Evolutionary conservation across 2,888 invertebrate genomes (phyloP), one percentile per base, ranked within the genome.

Genomic region (Taphrorychus bicolor): DNA sequence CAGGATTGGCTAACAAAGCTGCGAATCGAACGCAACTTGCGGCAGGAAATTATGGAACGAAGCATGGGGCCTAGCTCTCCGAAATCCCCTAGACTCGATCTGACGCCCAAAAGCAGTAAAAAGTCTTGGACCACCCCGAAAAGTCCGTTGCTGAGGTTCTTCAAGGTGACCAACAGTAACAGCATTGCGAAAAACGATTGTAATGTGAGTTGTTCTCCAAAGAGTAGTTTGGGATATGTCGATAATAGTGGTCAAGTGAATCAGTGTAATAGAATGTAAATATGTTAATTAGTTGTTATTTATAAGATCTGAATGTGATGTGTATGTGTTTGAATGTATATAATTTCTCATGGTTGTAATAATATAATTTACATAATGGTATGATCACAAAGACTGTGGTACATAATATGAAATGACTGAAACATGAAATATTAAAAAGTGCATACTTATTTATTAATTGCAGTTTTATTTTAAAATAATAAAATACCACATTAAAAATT

Each of bases 1-100:
- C 84, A 88, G 0, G 89, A 93, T 79, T 93, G 93, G 93, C 78
- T 93, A 52, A 92, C 89, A 0, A 87, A 86, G 76, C 83, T 89
- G 62, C 81, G 88, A 9, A 85, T 87, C 70, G 87, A 88, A 72
- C 85, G 85, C 71, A 78, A 75, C 62, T 72, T 79, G 1, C 75
- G 77, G 1, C 78, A 75, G 51, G 70, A 78, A 61, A 75, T 78
- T 56, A 52, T 72, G 0, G 78, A 81, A 21, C 75, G 51, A 18
- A 64, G 56, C 2, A 23, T 49, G 42, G 66, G 71, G 7, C 67
- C 66, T 0, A 54, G 53, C 48, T 75, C 80, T 0, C 74, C 77
- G 3, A 81, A 79, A 73, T 66, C 75, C n/a, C 58, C 71, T 1
- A 78, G 73, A 65, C 57, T 74, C 23, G 77, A 79, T n/a, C 18